Evolutionary conservation across 2,888 invertebrate genomes (phyloP).

Genomic region (Neoitamus cyanurus): DNA sequence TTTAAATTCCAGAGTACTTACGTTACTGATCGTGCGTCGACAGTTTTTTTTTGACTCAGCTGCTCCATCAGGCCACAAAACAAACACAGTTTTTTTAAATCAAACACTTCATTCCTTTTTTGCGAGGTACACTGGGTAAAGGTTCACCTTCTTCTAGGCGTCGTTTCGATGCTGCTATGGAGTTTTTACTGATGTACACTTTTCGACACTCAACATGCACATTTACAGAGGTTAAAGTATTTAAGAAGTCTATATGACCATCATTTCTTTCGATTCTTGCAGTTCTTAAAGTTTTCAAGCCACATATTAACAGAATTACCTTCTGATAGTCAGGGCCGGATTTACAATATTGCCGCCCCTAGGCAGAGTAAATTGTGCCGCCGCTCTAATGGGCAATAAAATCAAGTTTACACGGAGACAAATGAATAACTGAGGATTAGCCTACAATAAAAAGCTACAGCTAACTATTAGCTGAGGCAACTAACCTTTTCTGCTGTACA

Average conservation of each 20-base stretch:
- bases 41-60: conserved; percentile 32
- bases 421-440: no score
- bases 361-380: no score
- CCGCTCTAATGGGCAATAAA: no score
- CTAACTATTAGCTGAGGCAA: no score
- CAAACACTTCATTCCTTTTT: conserved; percentile 2
- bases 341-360: no score
- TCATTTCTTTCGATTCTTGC: conserved; percentile 43
- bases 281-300: conserved; percentile 15
- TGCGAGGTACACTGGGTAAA: neutral
- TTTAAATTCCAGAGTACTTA: conserved; percentile 40
- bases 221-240: conserved; percentile 36
- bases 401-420: no score
- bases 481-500: no score
- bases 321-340: no score
- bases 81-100: conserved; percentile 43
- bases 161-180: conserved; percentile 25
- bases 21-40: conserved; percentile 34
- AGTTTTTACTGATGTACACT: conserved; percentile 1
- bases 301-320: conserved; percentile 11
- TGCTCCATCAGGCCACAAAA: conserved; percentile 43
- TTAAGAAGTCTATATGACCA: conserved; percentile 36
- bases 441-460: no score
- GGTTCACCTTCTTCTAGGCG: conserved; percentile 2
- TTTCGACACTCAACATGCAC: conserved; percentile 17